phyloP scores from a whole-genome alignment of 2,888 invertebrate genomes.

The Heteromyza rotundicornis region DNA sequence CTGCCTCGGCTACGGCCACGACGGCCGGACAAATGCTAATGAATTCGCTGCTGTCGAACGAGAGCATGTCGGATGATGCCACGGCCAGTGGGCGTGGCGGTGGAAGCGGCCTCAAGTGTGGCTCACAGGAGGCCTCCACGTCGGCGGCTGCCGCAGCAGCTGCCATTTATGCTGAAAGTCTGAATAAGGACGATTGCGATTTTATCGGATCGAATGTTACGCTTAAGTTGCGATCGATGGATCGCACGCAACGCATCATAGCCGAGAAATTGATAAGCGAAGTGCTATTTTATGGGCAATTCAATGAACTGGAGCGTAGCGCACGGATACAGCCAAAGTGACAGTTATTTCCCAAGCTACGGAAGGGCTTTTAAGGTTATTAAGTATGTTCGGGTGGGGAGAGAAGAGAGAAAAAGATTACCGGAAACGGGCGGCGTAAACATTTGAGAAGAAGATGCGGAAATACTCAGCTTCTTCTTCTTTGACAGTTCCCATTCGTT shows the following conservation, averaged over 20 bases:
- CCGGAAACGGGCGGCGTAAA: too few relatives aligned
- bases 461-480: too few relatives aligned
- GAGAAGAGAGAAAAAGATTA: too few relatives aligned
- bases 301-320: conserved; percentile 58
- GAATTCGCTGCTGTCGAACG: conserved; percentile 49
- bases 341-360: conserved; percentile 35
- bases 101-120: conserved; percentile 38
- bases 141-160: conserved; percentile 49
- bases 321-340: conserved; percentile 60
- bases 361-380: background rate
- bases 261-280: conserved; percentile 60
- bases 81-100: conserved; percentile 39
- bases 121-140: conserved; percentile 46
- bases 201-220: conserved; percentile 59
- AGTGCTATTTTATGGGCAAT: conserved; percentile 59
- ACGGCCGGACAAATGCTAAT: conserved; percentile 52
- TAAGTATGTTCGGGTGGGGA: too few relatives aligned
- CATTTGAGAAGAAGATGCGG: too few relatives aligned
- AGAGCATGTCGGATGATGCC: conserved; percentile 51
- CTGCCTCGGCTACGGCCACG: conserved; percentile 28
- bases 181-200: conserved; percentile 56
- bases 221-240: conserved; percentile 57
- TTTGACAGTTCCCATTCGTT: too few relatives aligned
- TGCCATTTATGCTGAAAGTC: conserved; percentile 51
- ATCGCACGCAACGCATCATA: conserved; percentile 59